Evolutionary conservation across 2,888 invertebrate genomes (phyloP), one percentile per base, ranked within the genome.

Genomic region (Hyles lineata): DNA sequence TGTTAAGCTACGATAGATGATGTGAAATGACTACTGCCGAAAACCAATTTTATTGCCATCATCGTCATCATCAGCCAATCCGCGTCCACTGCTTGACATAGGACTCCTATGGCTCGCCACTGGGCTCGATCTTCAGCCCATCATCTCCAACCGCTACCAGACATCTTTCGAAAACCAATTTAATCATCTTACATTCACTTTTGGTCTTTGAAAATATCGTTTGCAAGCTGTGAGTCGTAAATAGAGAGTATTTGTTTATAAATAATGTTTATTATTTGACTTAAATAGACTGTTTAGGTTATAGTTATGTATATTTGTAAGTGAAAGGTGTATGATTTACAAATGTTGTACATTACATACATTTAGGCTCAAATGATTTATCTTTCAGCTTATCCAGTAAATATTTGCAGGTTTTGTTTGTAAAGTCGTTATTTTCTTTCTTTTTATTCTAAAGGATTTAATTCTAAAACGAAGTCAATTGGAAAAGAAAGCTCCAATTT

Each of bases 201-300:
- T 43, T 43, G 2, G 43, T 11, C 43, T 43, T 43, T 43, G 43
- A 15, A 43, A 11, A 11, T 11, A 6, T 7, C n/a, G 55, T 55
- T 55, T n/a, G 4, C n/a, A 19, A 55, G 19, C 3, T 55, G 7
- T 55, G 55, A 55, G 55, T 55, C 52, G 17, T 17, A 52, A 3
- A n/a, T 55, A n/a, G 55, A 4, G 19, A n/a, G 55, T 55, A 55
- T 55, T 55, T 55, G 19, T 55, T n/a, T 55, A 6, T 19, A 55
- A 55, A n/a, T 55, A n/a, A 17, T n/a, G 55, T 55, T 55, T 43
- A 11, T 55, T 55, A 55, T 55, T 55, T 55, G 5, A 55, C 55
- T 55, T 55, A 55, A 55, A n/a, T 55, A 55, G 55, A n/a, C 55
- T 55, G 55, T 55, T 17, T n/a, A 55, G n/a, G 43, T 43, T 55